Evolutionary conservation across 1,140 invertebrate species (phyloP), one percentile per base, ranked within the genome.

Genomic region (Solen grandis): DNA sequence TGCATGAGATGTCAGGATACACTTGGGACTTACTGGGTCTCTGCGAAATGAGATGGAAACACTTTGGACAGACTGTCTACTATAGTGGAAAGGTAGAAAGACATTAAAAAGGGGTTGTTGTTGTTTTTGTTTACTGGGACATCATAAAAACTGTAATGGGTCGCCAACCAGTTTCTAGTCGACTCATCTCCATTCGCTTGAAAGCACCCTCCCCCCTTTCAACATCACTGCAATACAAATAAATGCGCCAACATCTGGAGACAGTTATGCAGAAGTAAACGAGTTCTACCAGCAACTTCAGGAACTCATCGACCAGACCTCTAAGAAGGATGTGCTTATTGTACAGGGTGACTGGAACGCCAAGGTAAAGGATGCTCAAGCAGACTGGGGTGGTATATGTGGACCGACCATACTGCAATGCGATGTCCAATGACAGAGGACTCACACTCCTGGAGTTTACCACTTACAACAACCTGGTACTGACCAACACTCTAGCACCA

Each of bases 281-380:
- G 33, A 52, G 13, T 75, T 52, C 62, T 74, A 46, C 19, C 31
- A 65, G 16, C 25, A 77, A 19, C 5, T 66, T 2, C 36, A 76
- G n/a, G 22, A 62, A 13, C 59, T 79, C 38, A 62, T 62, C 19
- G 55, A 33, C 2, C 10, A 70, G 31, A 22, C n/a, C 29, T 52
- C 62, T 16, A 84, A 69, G 62, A 72, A 84, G 54, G 60, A 82
- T 66, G 41, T 81, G 25, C 5, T 46, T 8, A 36, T 84, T 16
- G 35, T 81, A 41, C 65, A 62, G 46, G 60, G 70, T 3, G 83
- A 84, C 70, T 84, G 72, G 83, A 84, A 84, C 41, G 83, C 62
- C 27, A 82, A 82, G 46, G 55, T 82, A 25, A 22, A 10, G 35
- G 63, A 84, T 74, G 62, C 83, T 22, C 35, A 69, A 25, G 57